A percentile compares a stretch with the other conserved stretches of the same genome.
phyloP scores from a whole-genome alignment of 2,888 invertebrate genomes.

The Drosophila cracens region DNA sequence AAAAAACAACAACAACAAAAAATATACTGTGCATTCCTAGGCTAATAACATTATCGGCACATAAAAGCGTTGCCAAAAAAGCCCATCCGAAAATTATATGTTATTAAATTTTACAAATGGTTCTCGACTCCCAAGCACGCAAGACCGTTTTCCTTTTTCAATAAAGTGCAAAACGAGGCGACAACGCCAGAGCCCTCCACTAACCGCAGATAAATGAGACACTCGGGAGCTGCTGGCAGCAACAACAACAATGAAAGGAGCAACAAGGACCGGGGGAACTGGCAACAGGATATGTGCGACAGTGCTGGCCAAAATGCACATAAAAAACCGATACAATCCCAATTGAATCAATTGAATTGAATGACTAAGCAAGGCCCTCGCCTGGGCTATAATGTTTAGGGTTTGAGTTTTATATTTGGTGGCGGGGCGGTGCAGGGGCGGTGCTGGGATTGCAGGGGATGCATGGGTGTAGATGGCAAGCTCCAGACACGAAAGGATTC shows the following conservation, averaged over 20 bases:
- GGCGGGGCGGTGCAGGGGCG: background rate
- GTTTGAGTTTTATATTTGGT: constrained; percentile 13
- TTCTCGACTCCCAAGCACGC: constrained; percentile 36
- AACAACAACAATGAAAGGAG: constrained; percentile 23
- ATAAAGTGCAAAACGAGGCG: constrained; percentile 59
- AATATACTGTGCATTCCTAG: constrained; percentile 30
- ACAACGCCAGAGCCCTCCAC: constrained; percentile 36
- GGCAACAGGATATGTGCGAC: constrained; percentile 55
- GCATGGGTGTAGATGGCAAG: background rate
- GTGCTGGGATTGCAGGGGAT: background rate
- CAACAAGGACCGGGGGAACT: constrained; percentile 8
- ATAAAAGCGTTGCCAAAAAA: constrained; percentile 50
- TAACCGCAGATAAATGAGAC: constrained; percentile 78
- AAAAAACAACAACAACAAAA: background rate
- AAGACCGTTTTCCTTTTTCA: constrained; percentile 51
- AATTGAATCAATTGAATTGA: constrained; percentile 80
- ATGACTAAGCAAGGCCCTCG: constrained; percentile 69
- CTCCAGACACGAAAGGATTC: constrained; percentile 55
- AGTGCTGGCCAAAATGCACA: constrained; percentile 72
- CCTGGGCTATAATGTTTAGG: constrained; percentile 33
- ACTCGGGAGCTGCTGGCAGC: constrained; percentile 59
- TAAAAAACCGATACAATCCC: constrained; percentile 80
- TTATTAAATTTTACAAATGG: constrained; percentile 70
- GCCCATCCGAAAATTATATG: constrained; percentile 51
- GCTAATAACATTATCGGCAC: constrained; percentile 75